Conservation (phyloP, 2,797 vertebrate species). For the Garrulus glandarius region DNA sequence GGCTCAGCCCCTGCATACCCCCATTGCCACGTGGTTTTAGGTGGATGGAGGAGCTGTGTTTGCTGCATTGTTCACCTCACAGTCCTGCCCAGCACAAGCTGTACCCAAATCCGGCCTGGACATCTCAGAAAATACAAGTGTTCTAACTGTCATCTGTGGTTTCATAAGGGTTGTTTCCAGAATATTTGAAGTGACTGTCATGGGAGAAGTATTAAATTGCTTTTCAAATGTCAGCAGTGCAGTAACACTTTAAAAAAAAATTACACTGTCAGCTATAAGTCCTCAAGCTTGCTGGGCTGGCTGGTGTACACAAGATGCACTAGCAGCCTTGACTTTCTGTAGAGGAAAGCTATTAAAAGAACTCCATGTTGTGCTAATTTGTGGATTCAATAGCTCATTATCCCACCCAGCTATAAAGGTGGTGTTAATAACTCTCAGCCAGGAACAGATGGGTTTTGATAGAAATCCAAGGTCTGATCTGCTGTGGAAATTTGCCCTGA, state of each 20-base stretch:
- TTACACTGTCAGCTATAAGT: background rate
- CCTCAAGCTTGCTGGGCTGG: background rate
- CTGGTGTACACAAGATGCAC: background rate
- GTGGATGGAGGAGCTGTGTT: background rate
- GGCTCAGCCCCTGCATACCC: background rate
- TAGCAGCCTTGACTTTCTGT: background rate
- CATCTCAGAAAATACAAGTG: background rate
- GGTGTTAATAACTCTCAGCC: background rate
- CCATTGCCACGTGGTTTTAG: background rate
- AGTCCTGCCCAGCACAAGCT: background rate
- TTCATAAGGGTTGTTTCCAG: background rate
- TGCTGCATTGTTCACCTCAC: background rate
- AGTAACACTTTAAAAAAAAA: background rate
- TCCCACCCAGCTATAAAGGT: background rate
- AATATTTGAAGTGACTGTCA: background rate
- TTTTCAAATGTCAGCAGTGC: background rate
- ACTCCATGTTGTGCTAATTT: background rate
- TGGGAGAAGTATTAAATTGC: background rate
- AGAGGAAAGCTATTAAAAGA: background rate
- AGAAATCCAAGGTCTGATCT: background rate
- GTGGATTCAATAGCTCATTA: background rate
- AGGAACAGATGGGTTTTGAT: background rate
- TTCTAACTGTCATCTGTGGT: rapidly evolving
- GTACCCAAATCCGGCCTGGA: background rate
- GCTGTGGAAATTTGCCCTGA: constrained; percentile 24